phyloP scores from a whole-genome alignment of 1,140 invertebrate species.

The Luehdorfia chinensis region DNA sequence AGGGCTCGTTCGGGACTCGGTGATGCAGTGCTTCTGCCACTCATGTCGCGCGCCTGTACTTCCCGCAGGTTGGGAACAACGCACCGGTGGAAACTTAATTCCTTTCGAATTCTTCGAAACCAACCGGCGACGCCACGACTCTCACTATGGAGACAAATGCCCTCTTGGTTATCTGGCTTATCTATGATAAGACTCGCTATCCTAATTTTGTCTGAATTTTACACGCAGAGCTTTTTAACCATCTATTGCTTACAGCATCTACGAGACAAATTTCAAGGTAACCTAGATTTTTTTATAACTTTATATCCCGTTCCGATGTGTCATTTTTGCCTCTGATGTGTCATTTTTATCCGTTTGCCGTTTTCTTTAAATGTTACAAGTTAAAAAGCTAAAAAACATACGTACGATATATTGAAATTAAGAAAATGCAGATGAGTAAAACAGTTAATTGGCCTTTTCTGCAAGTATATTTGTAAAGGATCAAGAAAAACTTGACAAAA shows the following conservation, averaged over 20 bases:
- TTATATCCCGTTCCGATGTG: background rate
- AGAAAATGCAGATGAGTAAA: too few species aligned
- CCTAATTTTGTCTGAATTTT: constrained; percentile 1
- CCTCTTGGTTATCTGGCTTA: constrained; percentile 25
- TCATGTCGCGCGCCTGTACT: constrained; percentile 89
- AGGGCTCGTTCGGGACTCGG: constrained; percentile 89
- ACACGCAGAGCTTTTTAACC: constrained; percentile 10
- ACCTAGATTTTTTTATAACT: background rate
- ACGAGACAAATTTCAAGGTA: constrained; percentile 8
- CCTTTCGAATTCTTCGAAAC: constrained; percentile 8
- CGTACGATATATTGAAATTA: too few species aligned
- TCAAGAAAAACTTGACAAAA: background rate
- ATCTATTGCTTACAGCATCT: constrained; percentile 12
- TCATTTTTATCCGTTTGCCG: background rate
- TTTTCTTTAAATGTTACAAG: background rate
- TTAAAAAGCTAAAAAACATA: too few species aligned
- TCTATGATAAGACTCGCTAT: constrained; percentile 11
- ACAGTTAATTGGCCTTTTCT: too few species aligned
- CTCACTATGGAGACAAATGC: constrained; percentile 37
- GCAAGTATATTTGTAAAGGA: too few species aligned
- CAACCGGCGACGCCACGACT: constrained; percentile 38
- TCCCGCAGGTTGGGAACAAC: constrained; percentile 79
- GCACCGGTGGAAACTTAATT: constrained; percentile 1
- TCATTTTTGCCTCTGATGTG: constrained; percentile 7
- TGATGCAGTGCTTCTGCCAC: constrained; percentile 93